A percentile compares a stretch with the other conserved stretches of the same genome.
phyloP scores from a whole-genome alignment of 2,888 invertebrate species.

The Smittia aterrima region DNA sequence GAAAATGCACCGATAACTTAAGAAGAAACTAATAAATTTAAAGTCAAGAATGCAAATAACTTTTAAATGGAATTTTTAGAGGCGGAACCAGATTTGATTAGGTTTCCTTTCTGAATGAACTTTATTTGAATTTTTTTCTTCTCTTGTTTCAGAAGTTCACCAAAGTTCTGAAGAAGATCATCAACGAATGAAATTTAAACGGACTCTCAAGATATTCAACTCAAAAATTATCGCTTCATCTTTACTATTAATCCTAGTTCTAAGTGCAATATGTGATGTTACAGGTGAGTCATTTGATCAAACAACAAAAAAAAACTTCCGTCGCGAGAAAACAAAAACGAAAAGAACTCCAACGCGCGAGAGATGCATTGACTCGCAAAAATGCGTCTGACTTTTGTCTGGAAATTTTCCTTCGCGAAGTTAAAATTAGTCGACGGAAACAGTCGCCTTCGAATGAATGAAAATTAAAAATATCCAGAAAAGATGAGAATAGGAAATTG shows the following conservation, averaged over 20 bases:
- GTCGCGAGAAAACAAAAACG: background rate
- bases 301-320: background rate
- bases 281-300: conserved; percentile 17
- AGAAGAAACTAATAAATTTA: conserved; percentile 33
- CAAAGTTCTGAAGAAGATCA: background rate
- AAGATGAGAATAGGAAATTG: background rate
- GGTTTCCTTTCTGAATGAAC: conserved; percentile 13
- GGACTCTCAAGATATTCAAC: conserved; percentile 24
- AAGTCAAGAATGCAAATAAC: conserved; percentile 32
- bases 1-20: conserved; percentile 32
- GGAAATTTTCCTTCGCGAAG: conserved; percentile 11
- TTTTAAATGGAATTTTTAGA: conserved; percentile 35
- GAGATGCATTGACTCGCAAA: conserved; percentile 24
- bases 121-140: conserved; percentile 22
- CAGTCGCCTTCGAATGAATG: conserved; percentile 17
- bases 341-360: background rate
- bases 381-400: conserved; percentile 33
- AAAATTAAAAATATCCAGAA: conserved; percentile 25
- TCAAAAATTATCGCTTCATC: conserved; percentile 19
- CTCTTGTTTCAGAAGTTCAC: background rate
- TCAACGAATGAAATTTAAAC: background rate
- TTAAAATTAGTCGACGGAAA: conserved; percentile 29
- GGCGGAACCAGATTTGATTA: conserved; percentile 36
- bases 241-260: conserved; percentile 21
- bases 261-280: conserved; percentile 40